These are phyloP conservation scores for Nymphicus hollandicus DNA, from an alignment of 2,113 vertebrate genomes.

Conservation along the genomic window DNA sequence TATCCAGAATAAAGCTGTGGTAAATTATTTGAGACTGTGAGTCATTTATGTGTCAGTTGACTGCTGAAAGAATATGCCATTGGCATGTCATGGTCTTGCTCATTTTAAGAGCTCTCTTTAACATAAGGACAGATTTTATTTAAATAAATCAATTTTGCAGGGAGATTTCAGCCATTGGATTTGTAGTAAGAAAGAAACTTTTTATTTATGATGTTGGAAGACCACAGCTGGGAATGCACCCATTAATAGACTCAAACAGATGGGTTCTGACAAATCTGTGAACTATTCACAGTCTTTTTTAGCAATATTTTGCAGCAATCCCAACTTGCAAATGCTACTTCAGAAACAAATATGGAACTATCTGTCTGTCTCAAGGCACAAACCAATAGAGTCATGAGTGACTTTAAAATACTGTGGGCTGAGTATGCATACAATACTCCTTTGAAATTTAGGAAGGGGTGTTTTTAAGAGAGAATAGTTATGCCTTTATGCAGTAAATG, in stretches of 20 bases:
- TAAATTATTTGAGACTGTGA: not conserved
- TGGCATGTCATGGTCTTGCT: not conserved
- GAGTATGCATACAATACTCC: not conserved
- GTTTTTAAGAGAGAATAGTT: not conserved
- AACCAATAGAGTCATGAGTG: not conserved
- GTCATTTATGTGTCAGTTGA: not conserved
- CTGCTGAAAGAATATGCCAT: not conserved
- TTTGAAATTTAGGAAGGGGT: not conserved
- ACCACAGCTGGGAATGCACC: constrained; percentile 55
- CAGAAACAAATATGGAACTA: constrained; percentile 59
- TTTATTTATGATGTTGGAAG: constrained; percentile 23
- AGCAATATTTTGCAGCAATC: constrained; percentile 67
- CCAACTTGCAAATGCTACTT: constrained; percentile 48
- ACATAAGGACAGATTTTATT: not conserved
- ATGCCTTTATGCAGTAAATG: not conserved
- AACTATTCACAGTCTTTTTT: constrained; percentile 49
- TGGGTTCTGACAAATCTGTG: constrained; percentile 59
- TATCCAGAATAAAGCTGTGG: not conserved
- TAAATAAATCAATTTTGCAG: constrained; percentile 53
- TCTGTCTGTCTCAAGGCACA: not conserved
- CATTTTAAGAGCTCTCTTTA: constrained; percentile 1
- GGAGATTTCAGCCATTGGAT: not conserved
- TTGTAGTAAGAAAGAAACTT: constrained; percentile 40
- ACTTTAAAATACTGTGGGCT: not conserved
- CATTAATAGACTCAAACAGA: constrained; percentile 63